Percentiles rank a stretch among this genome's conserved stretches.
Evolutionary conservation across 2,113 vertebrate species (phyloP).

Genomic region (Pseudonaja textilis): DNA sequence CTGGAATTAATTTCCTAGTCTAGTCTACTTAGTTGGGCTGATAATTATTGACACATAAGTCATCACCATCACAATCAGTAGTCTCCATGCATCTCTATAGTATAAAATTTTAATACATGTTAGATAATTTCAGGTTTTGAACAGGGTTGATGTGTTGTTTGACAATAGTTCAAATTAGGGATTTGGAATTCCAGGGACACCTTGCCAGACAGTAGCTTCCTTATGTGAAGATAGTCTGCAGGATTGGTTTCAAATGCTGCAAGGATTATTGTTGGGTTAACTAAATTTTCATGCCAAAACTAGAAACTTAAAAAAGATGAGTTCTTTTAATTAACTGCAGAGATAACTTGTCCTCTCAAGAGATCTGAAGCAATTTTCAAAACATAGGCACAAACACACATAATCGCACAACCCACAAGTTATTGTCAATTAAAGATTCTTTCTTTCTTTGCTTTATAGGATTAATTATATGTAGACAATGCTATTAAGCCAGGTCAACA

Average conservation of each 20-base stretch:
- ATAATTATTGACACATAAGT: neutral
- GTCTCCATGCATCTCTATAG: neutral
- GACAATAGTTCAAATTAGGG: neutral
- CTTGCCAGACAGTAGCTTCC: neutral
- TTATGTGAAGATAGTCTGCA: neutral
- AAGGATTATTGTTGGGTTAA: neutral
- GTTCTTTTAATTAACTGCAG: neutral
- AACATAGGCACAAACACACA: neutral
- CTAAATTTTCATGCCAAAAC: neutral
- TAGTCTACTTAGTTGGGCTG: neutral
- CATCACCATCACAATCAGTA: neutral
- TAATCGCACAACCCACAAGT: neutral
- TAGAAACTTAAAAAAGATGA: neutral
- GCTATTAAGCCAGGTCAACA: neutral
- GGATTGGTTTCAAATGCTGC: neutral
- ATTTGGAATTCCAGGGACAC: neutral
- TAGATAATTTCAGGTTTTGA: neutral
- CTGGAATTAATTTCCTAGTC: neutral
- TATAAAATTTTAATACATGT: neutral
- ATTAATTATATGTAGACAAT: neutral
- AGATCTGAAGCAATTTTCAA: neutral
- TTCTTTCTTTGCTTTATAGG: neutral
- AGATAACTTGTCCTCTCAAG: neutral
- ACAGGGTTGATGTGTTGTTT: neutral
- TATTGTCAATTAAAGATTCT: neutral